Evolutionary conservation across 2,888 invertebrate genomes (phyloP), one percentile per base, ranked within the genome.

Genomic region (Leucophenga maculata): DNA sequence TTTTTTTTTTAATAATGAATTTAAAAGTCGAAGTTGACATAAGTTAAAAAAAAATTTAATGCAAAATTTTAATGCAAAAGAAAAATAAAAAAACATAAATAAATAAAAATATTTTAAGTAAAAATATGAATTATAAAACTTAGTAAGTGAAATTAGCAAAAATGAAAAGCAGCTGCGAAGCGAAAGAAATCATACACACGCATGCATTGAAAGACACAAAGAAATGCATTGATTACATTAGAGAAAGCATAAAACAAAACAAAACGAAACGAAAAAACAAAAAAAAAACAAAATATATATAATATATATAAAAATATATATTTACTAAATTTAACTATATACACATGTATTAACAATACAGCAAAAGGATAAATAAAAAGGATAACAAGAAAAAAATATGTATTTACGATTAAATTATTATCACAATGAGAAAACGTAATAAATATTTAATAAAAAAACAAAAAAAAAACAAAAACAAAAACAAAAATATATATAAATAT

Each of bases 341-440:
- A 84, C 78, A 84, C 82, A 79, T 79, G 80, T 81, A 84, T 78
- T 74, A 82, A 77, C 69, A 72, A 72, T 74, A 77, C 78, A 82
- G 75, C 77, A 77, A 68, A 68, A 68, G 64, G 48, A 69, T 70
- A 66, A 64, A 66, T 32, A 72, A 6, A 66, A 57, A 48, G 32
- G 65, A 20, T 26, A 65, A 6, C 14, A 69, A 67, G 64, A 39
- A 70, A 32, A 67, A 69, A 67, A 69, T 59, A 72, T 81, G 78
- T 80, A 80, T 83, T 80, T 80, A 84, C 83, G 78, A 79, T 78
- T 80, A 79, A 78, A 82, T 77, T 78, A 80, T 79, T 79, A 80
- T 85, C 82, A 84, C 79, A 83, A 80, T 84, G 82, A 78, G 79
- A 77, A 77, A 77, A 68, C 75, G 72, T 67, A 78, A 70, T 73